A percentile compares a stretch with the other conserved stretches of the same genome.
Conservation (phyloP, 2,797 vertebrate genomes). For the Epinephelus malabaricus region DNA sequence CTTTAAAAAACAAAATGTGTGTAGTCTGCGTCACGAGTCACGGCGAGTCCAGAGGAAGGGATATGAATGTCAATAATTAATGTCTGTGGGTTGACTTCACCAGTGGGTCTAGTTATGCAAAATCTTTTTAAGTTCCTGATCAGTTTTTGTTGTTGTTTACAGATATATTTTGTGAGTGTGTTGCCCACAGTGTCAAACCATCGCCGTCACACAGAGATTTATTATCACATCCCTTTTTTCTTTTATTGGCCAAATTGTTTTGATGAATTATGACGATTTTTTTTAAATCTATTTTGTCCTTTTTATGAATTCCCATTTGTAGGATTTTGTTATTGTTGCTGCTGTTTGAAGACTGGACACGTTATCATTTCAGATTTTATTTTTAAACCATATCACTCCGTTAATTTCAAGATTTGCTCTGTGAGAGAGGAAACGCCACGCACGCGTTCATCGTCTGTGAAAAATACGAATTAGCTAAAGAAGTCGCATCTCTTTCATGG, state of each 20-base stretch:
- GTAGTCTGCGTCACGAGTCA: constrained; percentile 75
- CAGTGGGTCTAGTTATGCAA: constrained; percentile 85
- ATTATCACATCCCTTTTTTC: constrained; percentile 7
- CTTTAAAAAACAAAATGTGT: constrained; percentile 75
- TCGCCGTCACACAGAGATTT: constrained; percentile 44
- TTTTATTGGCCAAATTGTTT: constrained; percentile 68
- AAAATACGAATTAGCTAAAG: constrained; percentile 4
- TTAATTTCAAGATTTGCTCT: constrained; percentile 15
- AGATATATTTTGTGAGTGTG: constrained; percentile 64
- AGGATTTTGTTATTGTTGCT: constrained; percentile 51
- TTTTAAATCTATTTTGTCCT: constrained; percentile 30
- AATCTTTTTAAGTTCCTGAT: constrained; percentile 63
- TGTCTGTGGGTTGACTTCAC: constrained; percentile 74
- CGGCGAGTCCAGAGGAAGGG: constrained; percentile 64
- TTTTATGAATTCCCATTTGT: constrained; percentile 37
- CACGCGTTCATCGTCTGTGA: constrained; percentile 15
- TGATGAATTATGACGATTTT: constrained; percentile 33
- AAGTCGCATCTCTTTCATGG: not conserved
- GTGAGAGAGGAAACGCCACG: not conserved
- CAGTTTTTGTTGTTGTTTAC: constrained; percentile 67
- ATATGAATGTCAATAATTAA: constrained; percentile 83
- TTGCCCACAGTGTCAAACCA: constrained; percentile 86
- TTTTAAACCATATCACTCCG: constrained; percentile 64
- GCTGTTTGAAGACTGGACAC: constrained; percentile 63
- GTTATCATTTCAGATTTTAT: constrained; percentile 31